Base-by-base conservation (phyloP, 1,140 invertebrate species). In the Drosophila serrata region DNA sequence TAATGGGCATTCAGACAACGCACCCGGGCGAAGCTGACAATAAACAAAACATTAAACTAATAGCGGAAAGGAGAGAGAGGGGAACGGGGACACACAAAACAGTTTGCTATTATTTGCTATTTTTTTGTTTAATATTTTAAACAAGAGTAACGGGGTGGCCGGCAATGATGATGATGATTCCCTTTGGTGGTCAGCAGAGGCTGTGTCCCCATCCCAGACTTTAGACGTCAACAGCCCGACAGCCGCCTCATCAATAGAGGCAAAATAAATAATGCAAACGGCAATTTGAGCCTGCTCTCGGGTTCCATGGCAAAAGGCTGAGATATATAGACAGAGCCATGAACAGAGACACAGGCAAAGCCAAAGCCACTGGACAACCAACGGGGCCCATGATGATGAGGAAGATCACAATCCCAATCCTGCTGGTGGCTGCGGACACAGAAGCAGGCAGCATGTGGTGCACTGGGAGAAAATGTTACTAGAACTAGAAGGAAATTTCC, bases 41-140 rank as follows among this genome's bases (percentile, higher is more conserved):
- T 88, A 88, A 88, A 88, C 84, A 88, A 88, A 90, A 90, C 84
- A 88, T 90, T 88, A 88, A 88, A 88, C 84, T 88, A 88, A 88
- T 88, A 90, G 85, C 84, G 85, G 67, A 61, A 55, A 67, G 65
- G 58, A 31, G 48, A 55, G 70, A 68, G 58, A 31, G 48, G 49
- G 39, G 17, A 43, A 17, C n/a, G n/a, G n/a, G 19, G 17, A 27
- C 31, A 48, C 63, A 31, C 39, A 45, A 49, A 42, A 53, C 61
- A 56, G 48, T 62, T 75, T 62, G 57, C 65, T 33, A 70, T 67
- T 79, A 59, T 55, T 56, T 33, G 49, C 8, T 35, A 2, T 1
- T 12, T 53, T 22, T 53, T 70, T 42, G 68, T 77, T 70, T 78
- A 88, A 88, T 90, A 88, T 85, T 90, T 88, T 90, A 85, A 88